These are phyloP conservation scores for Andrena minutula DNA, from an alignment of 2,888 invertebrate genomes.

Conservation along the genomic window DNA sequence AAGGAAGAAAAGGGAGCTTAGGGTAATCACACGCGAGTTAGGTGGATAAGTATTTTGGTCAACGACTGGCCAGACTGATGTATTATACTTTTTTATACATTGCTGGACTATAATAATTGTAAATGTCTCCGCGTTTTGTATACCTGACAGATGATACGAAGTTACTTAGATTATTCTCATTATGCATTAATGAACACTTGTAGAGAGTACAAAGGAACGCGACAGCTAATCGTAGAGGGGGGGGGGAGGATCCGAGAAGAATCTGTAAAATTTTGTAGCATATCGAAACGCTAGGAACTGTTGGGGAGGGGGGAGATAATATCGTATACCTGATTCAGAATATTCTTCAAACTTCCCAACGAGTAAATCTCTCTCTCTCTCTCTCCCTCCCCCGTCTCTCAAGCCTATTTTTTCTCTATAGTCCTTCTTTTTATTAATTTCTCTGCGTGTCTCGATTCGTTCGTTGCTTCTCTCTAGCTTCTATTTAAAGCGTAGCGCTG, in stretches of 20 bases:
- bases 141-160: slow-evolving; percentile 74
- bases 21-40: slow-evolving; percentile 47
- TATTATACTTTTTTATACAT: slow-evolving; percentile 83
- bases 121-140: slow-evolving; percentile 78
- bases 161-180: slow-evolving; percentile 73
- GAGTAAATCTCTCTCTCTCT: background rate
- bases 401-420: too few species aligned
- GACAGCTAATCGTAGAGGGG: slow-evolving; percentile 62
- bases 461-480: slow-evolving; percentile 60
- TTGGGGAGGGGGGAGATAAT: slow-evolving; percentile 52
- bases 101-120: slow-evolving; percentile 78
- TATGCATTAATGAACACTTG: slow-evolving; percentile 60
- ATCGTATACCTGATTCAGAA: slow-evolving; percentile 73
- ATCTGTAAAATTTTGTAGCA: slow-evolving; percentile 81
- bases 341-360: slow-evolving; percentile 51
- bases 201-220: slow-evolving; percentile 79
- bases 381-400: background rate
- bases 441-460: slow-evolving; percentile 19
- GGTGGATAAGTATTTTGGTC: slow-evolving; percentile 70
- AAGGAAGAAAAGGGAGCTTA: slow-evolving; percentile 12
- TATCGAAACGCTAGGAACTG: slow-evolving; percentile 62
- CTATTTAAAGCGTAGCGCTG: slow-evolving; percentile 59
- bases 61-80: slow-evolving; percentile 82
- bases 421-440: slow-evolving; percentile 5
- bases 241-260: slow-evolving; percentile 47